Evolutionary conservation across 2,888 invertebrate species (phyloP).

Genomic region (Caenorhabditis zanzibari): DNA sequence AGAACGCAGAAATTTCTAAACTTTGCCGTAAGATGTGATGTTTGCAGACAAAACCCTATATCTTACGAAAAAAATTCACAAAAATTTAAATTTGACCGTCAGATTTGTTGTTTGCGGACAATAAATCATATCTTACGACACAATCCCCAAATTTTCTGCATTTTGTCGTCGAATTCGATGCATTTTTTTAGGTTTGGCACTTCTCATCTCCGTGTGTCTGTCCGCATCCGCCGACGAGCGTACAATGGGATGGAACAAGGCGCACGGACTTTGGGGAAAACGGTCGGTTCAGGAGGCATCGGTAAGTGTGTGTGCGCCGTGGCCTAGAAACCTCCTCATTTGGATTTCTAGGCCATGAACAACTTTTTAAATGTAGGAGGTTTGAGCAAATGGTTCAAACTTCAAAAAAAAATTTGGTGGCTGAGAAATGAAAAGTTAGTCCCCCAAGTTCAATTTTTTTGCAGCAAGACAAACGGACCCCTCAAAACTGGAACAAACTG

Average conservation of each 20-base stretch:
- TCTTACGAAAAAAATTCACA: too few species aligned
- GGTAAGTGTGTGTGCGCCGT: constrained; percentile 3
- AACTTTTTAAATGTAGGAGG: too few species aligned
- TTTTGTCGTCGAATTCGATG: too few species aligned
- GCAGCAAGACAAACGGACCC: constrained; percentile 65
- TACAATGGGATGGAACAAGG: constrained; percentile 72
- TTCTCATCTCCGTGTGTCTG: constrained; percentile 30
- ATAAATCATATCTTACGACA: neutral
- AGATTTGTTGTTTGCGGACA: too few species aligned
- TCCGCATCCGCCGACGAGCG: constrained; percentile 63
- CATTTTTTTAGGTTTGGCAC: constrained; percentile 31
- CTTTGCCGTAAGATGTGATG: too few species aligned
- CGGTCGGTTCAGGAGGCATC: constrained; percentile 57
- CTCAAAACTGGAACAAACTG: constrained; percentile 73
- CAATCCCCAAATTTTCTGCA: neutral
- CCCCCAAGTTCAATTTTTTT: neutral
- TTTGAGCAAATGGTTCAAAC: too few species aligned
- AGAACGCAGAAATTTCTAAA: too few species aligned
- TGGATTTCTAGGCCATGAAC: neutral
- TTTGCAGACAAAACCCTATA: too few species aligned
- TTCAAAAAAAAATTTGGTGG: too few species aligned
- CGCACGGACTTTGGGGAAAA: constrained; percentile 75
- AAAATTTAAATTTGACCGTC: too few species aligned
- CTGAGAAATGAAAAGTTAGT: neutral
- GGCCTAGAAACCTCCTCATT: too few species aligned